phyloP scores from a whole-genome alignment of 2,113 vertebrate genomes.

The Ceratotherium simum region DNA sequence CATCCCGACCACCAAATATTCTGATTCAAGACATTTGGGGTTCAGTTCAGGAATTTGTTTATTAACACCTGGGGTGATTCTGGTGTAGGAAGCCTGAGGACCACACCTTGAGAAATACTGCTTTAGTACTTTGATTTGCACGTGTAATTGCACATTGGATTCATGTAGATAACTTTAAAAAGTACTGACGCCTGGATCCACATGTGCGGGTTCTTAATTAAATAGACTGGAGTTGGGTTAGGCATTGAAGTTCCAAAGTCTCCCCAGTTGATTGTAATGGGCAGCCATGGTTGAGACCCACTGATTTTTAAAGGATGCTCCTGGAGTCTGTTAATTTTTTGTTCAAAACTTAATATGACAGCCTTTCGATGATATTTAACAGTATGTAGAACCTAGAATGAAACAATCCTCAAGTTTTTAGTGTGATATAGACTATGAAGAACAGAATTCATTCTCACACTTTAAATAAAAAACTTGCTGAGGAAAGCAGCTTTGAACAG shows the following conservation, averaged over 20 bases:
- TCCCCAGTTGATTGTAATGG: not conserved
- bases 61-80: not conserved
- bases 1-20: not conserved
- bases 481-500: not conserved
- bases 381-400: not conserved
- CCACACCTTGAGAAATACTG: not conserved
- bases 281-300: not conserved
- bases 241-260: not conserved
- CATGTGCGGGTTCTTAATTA: fast-evolving
- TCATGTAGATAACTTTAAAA: not conserved
- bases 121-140: not conserved
- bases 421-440: not conserved
- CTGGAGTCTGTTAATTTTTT: not conserved
- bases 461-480: not conserved
- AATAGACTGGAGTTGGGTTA: not conserved
- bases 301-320: not conserved
- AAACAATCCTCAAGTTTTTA: not conserved
- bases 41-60: not conserved
- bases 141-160: not conserved
- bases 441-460: not conserved
- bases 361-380: not conserved
- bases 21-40: not conserved
- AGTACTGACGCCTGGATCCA: not conserved
- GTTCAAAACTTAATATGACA: not conserved
- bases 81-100: not conserved